Percentiles rank a stretch among this genome's conserved stretches.
Conservation (phyloP, 1,140 invertebrate species). For the Drosophila sp. region DNA sequence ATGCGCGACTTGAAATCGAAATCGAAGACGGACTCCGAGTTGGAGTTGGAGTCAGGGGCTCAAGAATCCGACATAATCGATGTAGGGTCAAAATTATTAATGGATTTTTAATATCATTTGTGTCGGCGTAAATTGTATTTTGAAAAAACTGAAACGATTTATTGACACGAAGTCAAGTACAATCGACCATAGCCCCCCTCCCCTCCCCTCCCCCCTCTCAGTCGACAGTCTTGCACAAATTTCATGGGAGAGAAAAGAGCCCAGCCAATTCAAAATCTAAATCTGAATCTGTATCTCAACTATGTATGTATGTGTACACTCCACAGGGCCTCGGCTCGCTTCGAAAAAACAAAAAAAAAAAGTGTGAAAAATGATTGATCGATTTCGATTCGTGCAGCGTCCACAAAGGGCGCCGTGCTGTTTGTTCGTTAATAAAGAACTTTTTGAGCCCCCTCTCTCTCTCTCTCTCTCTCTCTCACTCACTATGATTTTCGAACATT, state of each 20-base stretch:
- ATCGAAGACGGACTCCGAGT: conserved; percentile 6
- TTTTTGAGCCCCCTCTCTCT: conserved; percentile 3
- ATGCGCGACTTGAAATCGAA: conserved; percentile 5
- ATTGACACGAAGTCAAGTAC: conserved; percentile 80
- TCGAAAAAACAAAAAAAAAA: conserved; percentile 32
- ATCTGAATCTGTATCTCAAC: conserved; percentile 4
- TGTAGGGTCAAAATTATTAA: conserved; percentile 70
- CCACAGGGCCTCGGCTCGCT: conserved; percentile 34
- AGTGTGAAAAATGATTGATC: conserved; percentile 81
- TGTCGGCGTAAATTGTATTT: conserved; percentile 77
- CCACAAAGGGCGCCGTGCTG: conserved; percentile 7
- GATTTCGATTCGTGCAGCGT: conserved; percentile 39
- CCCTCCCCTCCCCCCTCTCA: no score
- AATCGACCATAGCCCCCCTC: conserved; percentile 11
- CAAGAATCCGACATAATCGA: conserved; percentile 61
- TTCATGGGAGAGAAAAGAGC: conserved; percentile 23
- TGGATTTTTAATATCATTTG: conserved; percentile 82
- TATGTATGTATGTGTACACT: conserved; percentile 14
- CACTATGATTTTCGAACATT: not conserved
- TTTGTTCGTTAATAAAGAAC: conserved; percentile 15
- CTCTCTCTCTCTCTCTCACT: no score
- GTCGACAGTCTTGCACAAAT: not conserved
- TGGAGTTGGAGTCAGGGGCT: conserved; percentile 10
- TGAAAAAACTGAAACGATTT: conserved; percentile 72
- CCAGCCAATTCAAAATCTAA: conserved; percentile 16